Base-by-base conservation (phyloP, 2,113 vertebrate species). In the Trogon melanurus region DNA sequence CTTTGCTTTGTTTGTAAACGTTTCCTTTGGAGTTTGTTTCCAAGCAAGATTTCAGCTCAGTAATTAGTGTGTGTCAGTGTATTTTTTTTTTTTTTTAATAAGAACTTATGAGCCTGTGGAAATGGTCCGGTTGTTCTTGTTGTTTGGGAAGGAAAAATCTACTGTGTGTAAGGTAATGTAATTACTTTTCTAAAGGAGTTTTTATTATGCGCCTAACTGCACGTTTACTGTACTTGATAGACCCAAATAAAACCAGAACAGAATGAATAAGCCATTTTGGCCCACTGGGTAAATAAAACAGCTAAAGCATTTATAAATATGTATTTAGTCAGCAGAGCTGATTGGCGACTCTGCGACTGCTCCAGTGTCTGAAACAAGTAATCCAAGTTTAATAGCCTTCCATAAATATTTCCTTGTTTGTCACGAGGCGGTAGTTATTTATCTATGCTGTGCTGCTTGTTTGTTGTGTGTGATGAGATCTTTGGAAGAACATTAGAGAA, bases 151-250 rank as follows among this genome's bases (percentile, higher is more conserved):
- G 91, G 93, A 88, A 96, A 96, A 97, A 96, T 93, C 93, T 88
- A 32, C 78, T 86, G 70, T 84, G 53, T 34, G 17, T 67, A 89
- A 92, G 88, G 88, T 91, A 96, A 97, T 95, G 91, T 93, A 97
- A 97, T 98, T 97, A 97, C 75, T 97, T 97, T 93, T 92, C 89
- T 94, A 91, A 96, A 97, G 87, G 92, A 91, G 86, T 78, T 87
- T 96, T 97, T 95, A 78, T 97, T 97, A 92, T 76, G 81, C 82
- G 85, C 74, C 91, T 97, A 97, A 97, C 94, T 95, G 96, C 78
- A 78, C 88, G 95, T 96, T 97, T 97, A 91, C 73, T 95, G 91
- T 96, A 94, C 75, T 97, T 95, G 89, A 88, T 95, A 95, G 97
- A 94, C 58, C 74, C 84, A 95, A 97, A 96, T 97, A 98, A 91